Conservation (phyloP, 2,888 invertebrate species). For the Eupelmus urozonus region DNA sequence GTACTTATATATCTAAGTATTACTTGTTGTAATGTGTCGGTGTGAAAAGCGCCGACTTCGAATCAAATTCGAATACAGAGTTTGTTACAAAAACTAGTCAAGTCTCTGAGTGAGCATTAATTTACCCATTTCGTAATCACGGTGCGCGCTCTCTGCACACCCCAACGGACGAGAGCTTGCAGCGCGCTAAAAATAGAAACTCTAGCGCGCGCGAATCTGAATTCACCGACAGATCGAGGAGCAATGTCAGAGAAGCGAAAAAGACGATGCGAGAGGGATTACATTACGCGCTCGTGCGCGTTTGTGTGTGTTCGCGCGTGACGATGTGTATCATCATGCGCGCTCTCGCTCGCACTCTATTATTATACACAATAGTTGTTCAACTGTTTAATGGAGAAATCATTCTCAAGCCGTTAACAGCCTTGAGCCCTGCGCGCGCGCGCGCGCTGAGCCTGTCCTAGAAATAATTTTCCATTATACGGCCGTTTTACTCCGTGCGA, state of each 20-base stretch:
- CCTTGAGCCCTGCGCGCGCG: conserved; percentile 49
- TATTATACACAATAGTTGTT: conserved; percentile 67
- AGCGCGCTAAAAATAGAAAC: conserved; percentile 45
- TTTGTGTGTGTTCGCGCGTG: conserved; percentile 29
- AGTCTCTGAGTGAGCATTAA: conserved; percentile 26
- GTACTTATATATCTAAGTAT: conserved; percentile 44
- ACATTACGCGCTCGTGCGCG: conserved; percentile 11
- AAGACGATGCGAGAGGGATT: conserved; percentile 25
- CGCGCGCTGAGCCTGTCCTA: conserved; percentile 28
- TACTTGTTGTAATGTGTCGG: not conserved
- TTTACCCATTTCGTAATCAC: conserved; percentile 29
- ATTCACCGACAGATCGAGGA: conserved; percentile 9
- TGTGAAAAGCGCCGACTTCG: no score
- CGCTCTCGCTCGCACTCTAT: conserved; percentile 55
- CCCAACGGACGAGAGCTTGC: conserved; percentile 9
- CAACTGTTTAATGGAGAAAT: conserved; percentile 68
- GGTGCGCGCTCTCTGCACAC: no score
- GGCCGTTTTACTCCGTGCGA: not conserved
- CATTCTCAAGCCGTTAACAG: conserved; percentile 54
- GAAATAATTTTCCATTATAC: conserved; percentile 47
- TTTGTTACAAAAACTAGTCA: conserved; percentile 45
- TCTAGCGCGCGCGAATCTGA: conserved; percentile 30
- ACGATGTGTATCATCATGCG: conserved; percentile 21
- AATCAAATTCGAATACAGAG: conserved; percentile 39
- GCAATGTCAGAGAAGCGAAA: conserved; percentile 40